Evolutionary conservation across 2,888 invertebrate species (phyloP), one percentile per base, ranked within the genome.

Genomic region (Mythimna loreyi): DNA sequence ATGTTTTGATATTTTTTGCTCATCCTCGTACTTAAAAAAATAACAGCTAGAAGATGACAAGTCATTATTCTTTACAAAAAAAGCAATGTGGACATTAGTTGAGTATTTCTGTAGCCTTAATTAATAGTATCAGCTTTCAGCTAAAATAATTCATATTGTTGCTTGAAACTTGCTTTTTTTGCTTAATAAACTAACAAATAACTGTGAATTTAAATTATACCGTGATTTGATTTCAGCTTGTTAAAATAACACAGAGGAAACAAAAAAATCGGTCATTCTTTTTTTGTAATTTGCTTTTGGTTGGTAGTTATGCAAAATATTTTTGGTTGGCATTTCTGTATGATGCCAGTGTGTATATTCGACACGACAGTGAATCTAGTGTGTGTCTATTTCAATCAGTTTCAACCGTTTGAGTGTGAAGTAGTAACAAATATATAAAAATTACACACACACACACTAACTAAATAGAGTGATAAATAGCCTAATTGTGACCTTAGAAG

Each of bases 161-260:
- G 2, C 40, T 1, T 13, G 13, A 52, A 45, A 58, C 11, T 30
- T 8, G 5, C 16, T 23, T 21, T 40, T 49, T 66, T 70, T 45
- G 5, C 16, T 21, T 23, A 43, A 23, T 49, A 40, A n/a, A 45
- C 30, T 40, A 55, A 67, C 1, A 16, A 55, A 55, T 36, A 25
- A 60, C 25, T 21, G 28, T 50, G 16, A 67, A 19, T 40, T 75
- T 60, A 45, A 16, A 2, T 40, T 53, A 36, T 21, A 1, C 25
- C 28, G 4, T 16, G 8, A 49, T 45, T 60, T 5, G 5, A 21
- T 6, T 28, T 16, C 21, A 45, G 16, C n/a, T 16, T 11, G 6
- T 47, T 40, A 57, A 47, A 47, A 57, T 11, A 33, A 0, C 13
- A 25, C 13, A 16, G n/a, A 25, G 6, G 28, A 19, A 28, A 25